These are phyloP conservation scores for Branchipolynoe longqiensis DNA, from an alignment of 2,888 invertebrate genomes.

Conservation along the genomic window DNA sequence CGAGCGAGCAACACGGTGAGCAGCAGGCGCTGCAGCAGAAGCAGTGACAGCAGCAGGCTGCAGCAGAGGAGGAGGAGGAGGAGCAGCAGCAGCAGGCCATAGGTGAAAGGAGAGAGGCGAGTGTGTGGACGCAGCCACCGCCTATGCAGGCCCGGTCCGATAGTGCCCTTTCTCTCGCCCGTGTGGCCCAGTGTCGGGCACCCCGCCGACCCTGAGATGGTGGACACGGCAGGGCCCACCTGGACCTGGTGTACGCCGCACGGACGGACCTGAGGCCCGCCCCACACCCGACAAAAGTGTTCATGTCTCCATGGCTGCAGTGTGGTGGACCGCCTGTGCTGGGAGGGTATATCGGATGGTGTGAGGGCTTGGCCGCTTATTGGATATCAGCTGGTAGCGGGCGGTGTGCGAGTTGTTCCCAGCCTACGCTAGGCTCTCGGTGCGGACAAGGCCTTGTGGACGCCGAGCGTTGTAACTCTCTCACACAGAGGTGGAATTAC, in stretches of 20 bases:
- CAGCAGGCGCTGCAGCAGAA: conserved; percentile 32
- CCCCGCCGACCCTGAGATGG: not conserved
- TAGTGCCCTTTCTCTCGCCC: not conserved
- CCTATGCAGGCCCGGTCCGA: not conserved
- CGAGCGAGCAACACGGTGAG: not conserved
- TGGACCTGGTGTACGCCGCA: not conserved
- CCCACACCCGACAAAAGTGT: not conserved
- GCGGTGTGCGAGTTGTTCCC: not conserved
- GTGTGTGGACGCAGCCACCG: not conserved
- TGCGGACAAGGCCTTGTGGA: conserved; percentile 1
- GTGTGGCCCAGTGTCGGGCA: not conserved
- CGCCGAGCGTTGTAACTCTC: no score
- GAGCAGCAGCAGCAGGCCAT: no score
- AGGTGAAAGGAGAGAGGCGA: conserved; percentile 16
- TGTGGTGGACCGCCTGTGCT: not conserved
- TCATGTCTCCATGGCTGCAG: not conserved
- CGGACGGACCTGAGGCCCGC: not conserved
- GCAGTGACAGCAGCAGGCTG: not conserved
- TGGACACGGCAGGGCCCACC: not conserved
- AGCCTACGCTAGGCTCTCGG: not conserved
- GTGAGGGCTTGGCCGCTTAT: conserved; percentile 2
- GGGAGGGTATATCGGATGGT: conserved; percentile 16
- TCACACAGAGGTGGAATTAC: no score
- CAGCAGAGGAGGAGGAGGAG: conserved; percentile 11
- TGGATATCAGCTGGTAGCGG: conserved; percentile 9